Evolutionary conservation across 2,888 invertebrate species (phyloP), one percentile per base, ranked within the genome.

Genomic region (Cerceris ruficornis): DNA sequence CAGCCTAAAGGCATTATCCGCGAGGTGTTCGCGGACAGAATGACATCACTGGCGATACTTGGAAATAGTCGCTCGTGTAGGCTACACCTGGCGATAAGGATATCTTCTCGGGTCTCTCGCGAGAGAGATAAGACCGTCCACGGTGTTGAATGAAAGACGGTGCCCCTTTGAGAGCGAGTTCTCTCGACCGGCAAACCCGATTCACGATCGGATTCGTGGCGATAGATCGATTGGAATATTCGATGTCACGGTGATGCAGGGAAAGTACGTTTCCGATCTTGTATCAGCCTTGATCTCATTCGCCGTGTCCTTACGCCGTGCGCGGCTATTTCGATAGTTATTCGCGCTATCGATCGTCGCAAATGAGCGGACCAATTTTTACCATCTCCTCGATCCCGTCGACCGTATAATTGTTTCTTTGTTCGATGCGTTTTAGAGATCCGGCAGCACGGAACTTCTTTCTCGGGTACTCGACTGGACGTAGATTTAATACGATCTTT

Each of bases 11-110:
- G 39, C 14, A 15, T 62, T 79, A 67, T 76, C 62, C 15, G 43
- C 2, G 42, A 74, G 54, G 39, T 42, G 49, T 57, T 78, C 62
- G 17, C 74, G 60, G 41, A 67, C 61, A 39, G 17, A 72, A 17
- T 82, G 73, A 69, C 68, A 76, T 81, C 72, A 79, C 50, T 43
- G 61, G 55, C 41, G 42, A 58, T 66, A 64, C 39, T 69, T 68
- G 54, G n/a, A 61, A 39, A n/a, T 61, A 49, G 55, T 41, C 13
- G 28, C 42, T 50, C 7, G 60, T 55, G 59, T 50, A 60, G 41
- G 17, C 42, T 69, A 73, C 72, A 85, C 75, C 83, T 83, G 76
- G 69, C 68, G 84, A 85, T 85, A 85, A 86, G 69, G 58, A 69
- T 83, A 85, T 83, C 84, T 78, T 59, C 59, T 73, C 42, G 50